Base-by-base conservation (phyloP, 1,140 invertebrate species). In the Babylonia areolata region DNA sequence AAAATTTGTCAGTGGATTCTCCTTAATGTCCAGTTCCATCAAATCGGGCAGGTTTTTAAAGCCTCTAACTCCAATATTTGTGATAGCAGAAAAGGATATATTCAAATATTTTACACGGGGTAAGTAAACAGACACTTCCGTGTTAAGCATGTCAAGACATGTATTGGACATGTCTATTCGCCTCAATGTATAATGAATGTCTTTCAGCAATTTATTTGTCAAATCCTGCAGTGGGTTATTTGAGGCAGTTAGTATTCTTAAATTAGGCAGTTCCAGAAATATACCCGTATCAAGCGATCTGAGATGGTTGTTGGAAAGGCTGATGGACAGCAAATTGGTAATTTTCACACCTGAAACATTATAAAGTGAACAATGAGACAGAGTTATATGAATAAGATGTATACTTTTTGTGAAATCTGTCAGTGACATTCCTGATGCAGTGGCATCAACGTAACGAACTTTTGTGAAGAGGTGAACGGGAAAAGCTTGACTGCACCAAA, bases 231-330 rank as follows among this genome's bases (percentile, higher is more conserved):
- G 3, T 40, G 39, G 51, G 81, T 87, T 87, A 9, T 42, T 58
- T 2, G 73, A 31, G 31, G 85, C 42, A n/a, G 58, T 35, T 31
- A 87, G 42, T 2, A n/a, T 23, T 81, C 64, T 84, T 20, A 87
- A 37, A 46, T 85, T 84, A 6, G 2, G 15, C 37, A 84, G 42
- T 81, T 39, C 64, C 2, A 3, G 15, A 42, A 87, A 87, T n/a
- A 39, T 39, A 64, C 40, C 12, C 28, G n/a, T 6, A 17, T 39
- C 54, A 20, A 87, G 37, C 23, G 5, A 17, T 28, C 15, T 39
- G 20, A 87, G 64, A 42, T 81, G 31, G 42, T 85, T 87, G 46
- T 85, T 12, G 2, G 82, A 73, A 23, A 87, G 33, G 69, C 85
- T 77, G 6, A 87, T 33, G 20, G n/a, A 2, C 28, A 23, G 33